phyloP scores from a whole-genome alignment of 2,113 vertebrate genomes.

The Mixornis gularis region DNA sequence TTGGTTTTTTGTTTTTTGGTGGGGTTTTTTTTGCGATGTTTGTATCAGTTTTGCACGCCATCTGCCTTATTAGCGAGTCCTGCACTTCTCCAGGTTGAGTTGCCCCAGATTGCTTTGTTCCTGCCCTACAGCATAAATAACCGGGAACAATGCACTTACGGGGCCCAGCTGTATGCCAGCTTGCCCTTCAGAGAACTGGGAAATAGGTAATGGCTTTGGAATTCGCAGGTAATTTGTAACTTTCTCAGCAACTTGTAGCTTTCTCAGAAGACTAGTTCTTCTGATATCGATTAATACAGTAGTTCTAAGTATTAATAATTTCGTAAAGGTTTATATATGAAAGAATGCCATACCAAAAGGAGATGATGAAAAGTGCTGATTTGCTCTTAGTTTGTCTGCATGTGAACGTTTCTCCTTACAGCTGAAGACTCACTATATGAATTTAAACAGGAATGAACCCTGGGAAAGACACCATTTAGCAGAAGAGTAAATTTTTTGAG shows the following conservation, averaged over 20 bases:
- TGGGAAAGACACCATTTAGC: background rate
- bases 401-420: background rate
- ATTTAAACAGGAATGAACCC: background rate
- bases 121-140: background rate
- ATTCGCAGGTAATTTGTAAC: background rate
- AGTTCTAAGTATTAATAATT: background rate
- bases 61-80: background rate
- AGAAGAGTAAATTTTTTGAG: background rate
- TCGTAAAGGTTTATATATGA: background rate
- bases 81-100: background rate
- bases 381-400: background rate
- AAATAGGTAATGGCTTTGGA: background rate
- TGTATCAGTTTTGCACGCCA: background rate
- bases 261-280: background rate
- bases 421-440: background rate
- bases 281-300: background rate
- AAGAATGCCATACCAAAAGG: background rate
- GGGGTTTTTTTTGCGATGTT: background rate
- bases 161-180: background rate
- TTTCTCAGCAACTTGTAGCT: background rate
- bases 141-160: background rate
- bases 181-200: too few relatives aligned
- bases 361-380: background rate
- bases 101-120: conserved; percentile 13
- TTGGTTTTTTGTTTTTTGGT: background rate